A percentile compares a stretch with the other conserved stretches of the same genome.
These are phyloP conservation scores for Capitella teleta DNA, from an alignment of 1,140 invertebrate genomes.

Conservation along the genomic window DNA sequence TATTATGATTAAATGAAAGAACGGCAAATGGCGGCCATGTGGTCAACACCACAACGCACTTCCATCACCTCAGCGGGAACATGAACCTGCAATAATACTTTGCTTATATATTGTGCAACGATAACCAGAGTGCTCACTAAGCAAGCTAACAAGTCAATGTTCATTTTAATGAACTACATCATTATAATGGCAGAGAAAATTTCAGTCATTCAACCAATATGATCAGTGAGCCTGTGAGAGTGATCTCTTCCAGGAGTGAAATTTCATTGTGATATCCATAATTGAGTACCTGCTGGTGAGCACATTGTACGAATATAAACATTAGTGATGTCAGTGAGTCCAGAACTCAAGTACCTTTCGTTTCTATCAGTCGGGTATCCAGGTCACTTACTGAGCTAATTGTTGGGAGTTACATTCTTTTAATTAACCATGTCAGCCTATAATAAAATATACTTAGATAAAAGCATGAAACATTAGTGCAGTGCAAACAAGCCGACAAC, in stretches of 20 bases:
- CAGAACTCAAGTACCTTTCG: too few relatives aligned
- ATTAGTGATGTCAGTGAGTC: too few relatives aligned
- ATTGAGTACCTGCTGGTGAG: too few relatives aligned
- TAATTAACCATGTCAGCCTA: too few relatives aligned
- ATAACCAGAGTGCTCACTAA: neutral
- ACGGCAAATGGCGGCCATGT: slow-evolving; percentile 64
- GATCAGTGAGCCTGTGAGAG: neutral
- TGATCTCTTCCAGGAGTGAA: neutral
- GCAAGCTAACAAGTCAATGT: neutral
- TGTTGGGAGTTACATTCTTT: too few relatives aligned
- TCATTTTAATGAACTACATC: neutral
- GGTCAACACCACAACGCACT: slow-evolving; percentile 71
- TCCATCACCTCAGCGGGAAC: slow-evolving; percentile 61
- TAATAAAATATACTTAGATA: too few relatives aligned
- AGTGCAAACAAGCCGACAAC: too few relatives aligned
- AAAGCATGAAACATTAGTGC: too few relatives aligned
- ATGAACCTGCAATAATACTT: slow-evolving; percentile 46
- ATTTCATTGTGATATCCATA: neutral
- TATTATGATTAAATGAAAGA: slow-evolving; percentile 53
- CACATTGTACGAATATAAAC: too few relatives aligned
- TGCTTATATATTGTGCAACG: neutral
- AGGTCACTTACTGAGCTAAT: too few relatives aligned
- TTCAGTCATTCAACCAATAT: neutral
- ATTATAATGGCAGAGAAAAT: neutral
- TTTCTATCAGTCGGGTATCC: too few relatives aligned